Evolutionary conservation across 2,113 vertebrate genomes (phyloP).

Genomic region (Saimiri boliviensis): DNA sequence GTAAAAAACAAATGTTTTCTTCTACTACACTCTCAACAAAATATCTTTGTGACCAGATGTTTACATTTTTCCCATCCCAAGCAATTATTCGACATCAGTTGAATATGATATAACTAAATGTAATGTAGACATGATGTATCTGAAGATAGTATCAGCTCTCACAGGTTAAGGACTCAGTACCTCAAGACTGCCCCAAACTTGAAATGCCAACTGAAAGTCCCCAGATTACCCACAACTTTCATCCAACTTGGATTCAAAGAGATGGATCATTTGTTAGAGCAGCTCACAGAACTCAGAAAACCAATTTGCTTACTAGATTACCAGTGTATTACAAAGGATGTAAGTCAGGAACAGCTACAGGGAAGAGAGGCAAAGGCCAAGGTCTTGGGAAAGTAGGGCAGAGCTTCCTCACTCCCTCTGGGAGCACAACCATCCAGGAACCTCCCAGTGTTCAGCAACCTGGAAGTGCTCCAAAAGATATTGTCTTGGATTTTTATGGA

Average conservation of each 20-base stretch:
- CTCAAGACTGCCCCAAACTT: neutral
- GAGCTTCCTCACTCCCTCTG: neutral
- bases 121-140: neutral
- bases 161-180: neutral
- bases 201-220: neutral
- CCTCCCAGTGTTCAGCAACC: neutral
- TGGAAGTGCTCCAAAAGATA: neutral
- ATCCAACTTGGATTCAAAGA: neutral
- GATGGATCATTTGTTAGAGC: neutral
- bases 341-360: neutral
- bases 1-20: neutral
- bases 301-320: neutral
- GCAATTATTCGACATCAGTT: neutral
- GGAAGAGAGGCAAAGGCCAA: neutral
- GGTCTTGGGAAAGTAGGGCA: rapidly evolving
- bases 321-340: neutral
- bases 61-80: neutral
- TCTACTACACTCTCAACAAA: neutral
- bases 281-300: neutral
- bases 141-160: neutral
- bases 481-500: neutral
- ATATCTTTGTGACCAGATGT: neutral
- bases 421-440: neutral
- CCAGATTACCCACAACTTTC: neutral
- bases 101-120: neutral